Percentiles rank a stretch among this genome's conserved stretches.
These are phyloP conservation scores for Centropristis striata DNA, from an alignment of 2,113 vertebrate species.

Conservation along the genomic window DNA sequence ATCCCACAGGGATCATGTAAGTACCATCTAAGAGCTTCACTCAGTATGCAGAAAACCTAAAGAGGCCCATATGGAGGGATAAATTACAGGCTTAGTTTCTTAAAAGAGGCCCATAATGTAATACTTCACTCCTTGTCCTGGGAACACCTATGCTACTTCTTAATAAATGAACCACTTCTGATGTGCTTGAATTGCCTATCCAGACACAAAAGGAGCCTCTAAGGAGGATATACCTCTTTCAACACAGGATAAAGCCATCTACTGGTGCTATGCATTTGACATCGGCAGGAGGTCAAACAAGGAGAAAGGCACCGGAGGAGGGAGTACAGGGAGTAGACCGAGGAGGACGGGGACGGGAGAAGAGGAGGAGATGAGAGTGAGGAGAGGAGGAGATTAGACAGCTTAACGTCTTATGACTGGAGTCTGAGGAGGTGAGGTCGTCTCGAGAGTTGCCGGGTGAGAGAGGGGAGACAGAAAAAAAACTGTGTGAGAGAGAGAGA, in stretches of 20 bases:
- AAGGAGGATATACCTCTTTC: constrained; percentile 34
- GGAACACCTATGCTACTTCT: constrained; percentile 21
- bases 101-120: constrained; percentile 54
- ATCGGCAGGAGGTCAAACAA: constrained; percentile 45
- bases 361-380: constrained; percentile 44
- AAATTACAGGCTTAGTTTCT: constrained; percentile 43
- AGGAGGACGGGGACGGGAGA: constrained; percentile 25
- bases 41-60: constrained; percentile 21
- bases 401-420: constrained; percentile 61
- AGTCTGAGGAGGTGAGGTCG: constrained; percentile 63
- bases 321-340: background rate
- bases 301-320: constrained; percentile 20
- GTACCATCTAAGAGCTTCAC: background rate
- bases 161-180: constrained; percentile 57
- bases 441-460: constrained; percentile 28
- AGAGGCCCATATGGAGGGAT: constrained; percentile 37
- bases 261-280: constrained; percentile 44
- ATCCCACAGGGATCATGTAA: background rate
- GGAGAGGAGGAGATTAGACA: constrained; percentile 59
- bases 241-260: constrained; percentile 26
- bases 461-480: constrained; percentile 8
- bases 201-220: constrained; percentile 48
- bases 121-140: constrained; percentile 51
- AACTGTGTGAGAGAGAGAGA: constrained; percentile 6
- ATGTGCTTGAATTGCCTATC: constrained; percentile 51